Conservation (phyloP, 2,888 invertebrate genomes). For the Gari tellinella region DNA sequence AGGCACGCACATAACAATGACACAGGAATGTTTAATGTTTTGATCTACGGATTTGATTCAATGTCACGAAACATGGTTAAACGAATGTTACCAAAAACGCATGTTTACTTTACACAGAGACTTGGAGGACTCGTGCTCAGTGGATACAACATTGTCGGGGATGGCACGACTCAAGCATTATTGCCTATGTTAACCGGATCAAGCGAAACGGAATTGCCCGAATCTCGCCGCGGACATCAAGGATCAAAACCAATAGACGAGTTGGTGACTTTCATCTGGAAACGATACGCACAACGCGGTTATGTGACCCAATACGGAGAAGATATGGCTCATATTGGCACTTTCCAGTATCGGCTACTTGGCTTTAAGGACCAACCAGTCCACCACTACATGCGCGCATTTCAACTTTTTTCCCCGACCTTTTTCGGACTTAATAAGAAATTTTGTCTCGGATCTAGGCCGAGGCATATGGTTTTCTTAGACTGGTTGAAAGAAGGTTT, state of each 20-base stretch:
- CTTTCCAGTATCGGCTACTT: conserved; percentile 94
- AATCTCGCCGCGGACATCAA: conserved; percentile 89
- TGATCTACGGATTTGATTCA: conserved; percentile 96
- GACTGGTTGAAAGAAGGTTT: conserved; percentile 86
- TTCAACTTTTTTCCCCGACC: conserved; percentile 87
- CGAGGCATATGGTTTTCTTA: conserved; percentile 87
- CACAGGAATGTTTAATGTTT: conserved; percentile 87
- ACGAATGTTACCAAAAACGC: conserved; percentile 78
- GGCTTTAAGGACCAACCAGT: conserved; percentile 94
- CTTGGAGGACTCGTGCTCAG: conserved; percentile 87
- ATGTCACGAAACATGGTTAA: conserved; percentile 90
- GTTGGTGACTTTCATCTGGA: conserved; percentile 91
- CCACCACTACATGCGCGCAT: conserved; percentile 95
- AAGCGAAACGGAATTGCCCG: conserved; percentile 93
- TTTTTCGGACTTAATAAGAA: conserved; percentile 56
- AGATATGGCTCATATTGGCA: conserved; percentile 93
- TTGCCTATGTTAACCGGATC: conserved; percentile 94
- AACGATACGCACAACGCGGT: conserved; percentile 87
- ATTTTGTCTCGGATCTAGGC: conserved; percentile 89
- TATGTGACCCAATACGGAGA: conserved; percentile 92
- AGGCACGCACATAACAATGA: conserved; percentile 1
- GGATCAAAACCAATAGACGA: conserved; percentile 89
- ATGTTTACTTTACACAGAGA: conserved; percentile 73
- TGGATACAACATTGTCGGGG: conserved; percentile 86
- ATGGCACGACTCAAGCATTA: conserved; percentile 87